Conservation (phyloP, 2,888 invertebrate genomes). For the Chalcosyrphus nemorum region DNA sequence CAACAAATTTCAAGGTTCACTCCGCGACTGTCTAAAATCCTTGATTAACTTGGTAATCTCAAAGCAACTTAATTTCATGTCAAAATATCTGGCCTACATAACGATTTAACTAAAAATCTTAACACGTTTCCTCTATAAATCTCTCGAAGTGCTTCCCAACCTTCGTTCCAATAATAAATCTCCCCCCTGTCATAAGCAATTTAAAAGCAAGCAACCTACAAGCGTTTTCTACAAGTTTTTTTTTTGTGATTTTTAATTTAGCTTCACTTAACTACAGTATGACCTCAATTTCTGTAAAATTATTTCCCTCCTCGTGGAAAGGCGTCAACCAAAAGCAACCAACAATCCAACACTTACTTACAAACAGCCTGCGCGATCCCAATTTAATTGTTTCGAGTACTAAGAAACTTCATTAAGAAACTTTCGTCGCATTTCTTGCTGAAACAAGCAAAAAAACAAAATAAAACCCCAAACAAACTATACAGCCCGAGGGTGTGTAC, state of each 20-base stretch:
- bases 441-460: neutral
- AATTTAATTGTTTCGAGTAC: constrained; percentile 30
- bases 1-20: too few species aligned
- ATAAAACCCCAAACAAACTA: neutral
- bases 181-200: neutral
- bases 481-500: neutral
- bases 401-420: constrained; percentile 46
- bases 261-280: neutral
- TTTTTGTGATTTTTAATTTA: neutral
- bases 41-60: too few species aligned
- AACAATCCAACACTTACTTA: neutral
- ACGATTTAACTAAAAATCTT: too few species aligned
- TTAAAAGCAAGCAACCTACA: neutral
- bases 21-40: too few species aligned
- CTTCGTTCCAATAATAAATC: neutral
- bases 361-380: neutral
- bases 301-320: constrained; percentile 8
- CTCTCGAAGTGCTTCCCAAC: neutral
- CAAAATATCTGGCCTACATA: too few species aligned
- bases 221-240: neutral
- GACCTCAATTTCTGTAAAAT: constrained; percentile 19
- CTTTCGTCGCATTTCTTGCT: constrained; percentile 13
- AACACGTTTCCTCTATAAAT: neutral
- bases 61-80: too few species aligned
- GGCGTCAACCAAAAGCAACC: neutral